Conservation (phyloP, 2,113 vertebrate genomes). For the Cebidichthys violaceus region DNA sequence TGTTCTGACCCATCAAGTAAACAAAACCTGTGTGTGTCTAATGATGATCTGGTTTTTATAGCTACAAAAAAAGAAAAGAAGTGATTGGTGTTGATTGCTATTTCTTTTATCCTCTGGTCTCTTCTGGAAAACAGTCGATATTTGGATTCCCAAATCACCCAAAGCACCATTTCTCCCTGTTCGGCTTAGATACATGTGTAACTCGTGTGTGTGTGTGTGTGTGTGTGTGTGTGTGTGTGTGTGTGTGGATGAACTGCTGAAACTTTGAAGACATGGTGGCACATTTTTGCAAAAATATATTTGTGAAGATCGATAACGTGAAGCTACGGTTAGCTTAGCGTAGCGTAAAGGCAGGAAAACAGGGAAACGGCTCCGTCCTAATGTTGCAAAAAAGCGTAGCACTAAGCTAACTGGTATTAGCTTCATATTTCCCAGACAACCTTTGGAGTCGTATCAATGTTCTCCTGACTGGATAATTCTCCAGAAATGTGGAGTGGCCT, state of each 20-base stretch:
- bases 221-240: no score
- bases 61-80: slow-evolving; percentile 7
- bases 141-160: slow-evolving; percentile 22
- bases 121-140: neutral
- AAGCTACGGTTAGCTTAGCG: neutral
- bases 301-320: neutral
- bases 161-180: no score
- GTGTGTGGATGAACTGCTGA: no score
- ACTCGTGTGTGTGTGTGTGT: no score
- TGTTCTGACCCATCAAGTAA: slow-evolving; percentile 74
- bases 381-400: neutral
- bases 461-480: slow-evolving; percentile 34
- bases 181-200: no score
- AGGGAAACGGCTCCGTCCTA: neutral
- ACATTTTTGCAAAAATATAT: neutral
- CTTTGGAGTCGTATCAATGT: neutral
- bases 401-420: neutral
- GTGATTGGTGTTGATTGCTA: neutral
- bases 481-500: slow-evolving; percentile 50
- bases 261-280: slow-evolving; percentile 1
- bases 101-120: slow-evolving; percentile 2
- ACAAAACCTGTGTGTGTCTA: slow-evolving; percentile 69
- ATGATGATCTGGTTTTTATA: slow-evolving; percentile 54
- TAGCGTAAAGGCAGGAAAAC: neutral
- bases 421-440: neutral